Evolutionary conservation across 1,140 invertebrate species (phyloP), one percentile per base, ranked within the genome.

Genomic region (Paracyclopina nana): DNA sequence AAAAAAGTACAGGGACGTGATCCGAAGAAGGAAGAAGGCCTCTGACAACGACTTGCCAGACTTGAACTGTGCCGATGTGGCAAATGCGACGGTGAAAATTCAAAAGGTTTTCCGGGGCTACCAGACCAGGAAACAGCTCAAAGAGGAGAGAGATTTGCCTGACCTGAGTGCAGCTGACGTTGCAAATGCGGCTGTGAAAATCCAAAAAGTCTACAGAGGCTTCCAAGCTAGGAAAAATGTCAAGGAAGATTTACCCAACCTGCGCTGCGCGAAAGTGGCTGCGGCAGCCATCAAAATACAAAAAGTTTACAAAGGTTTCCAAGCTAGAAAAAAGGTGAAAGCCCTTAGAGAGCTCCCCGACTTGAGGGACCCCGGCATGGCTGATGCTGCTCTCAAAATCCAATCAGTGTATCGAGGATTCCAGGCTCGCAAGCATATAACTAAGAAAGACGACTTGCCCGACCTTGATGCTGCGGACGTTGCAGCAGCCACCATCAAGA

Each of bases 141-240:
- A 38, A 38, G 8, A 3, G 3, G 34, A 38, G 8, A n/a, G n/a
- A n/a, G 46, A 48, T 4, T n/a, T 48, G 2, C 46, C 46, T 4
- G 46, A 48, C n/a, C n/a, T 48, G 6, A 30, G 16, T 2, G 46
- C 24, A 4, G 24, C 46, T n/a, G 46, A 48, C 8, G 24, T 48
- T 4, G 46, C 24, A 30, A 27, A 22, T 27, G 82, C 84, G 1
- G 79, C 77, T 1, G 64, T 74, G 11, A 74, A 72, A 40, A 78
- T 91, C 49, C 85, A 90, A 38, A 30, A 90, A 41, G 67, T 70
- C 42, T 87, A 81, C 78, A 65, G 78, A 52, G 72, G 73, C 9
- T 74, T 75, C 55, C 69, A 69, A 48, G 71, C 72, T 14, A 5
- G n/a, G n/a, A n/a, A n/a, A n/a, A n/a, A 42, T 42, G 40, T 18